Evolutionary conservation across 2,113 vertebrate species (phyloP).

Genomic region (Rhizomys pruinosus): DNA sequence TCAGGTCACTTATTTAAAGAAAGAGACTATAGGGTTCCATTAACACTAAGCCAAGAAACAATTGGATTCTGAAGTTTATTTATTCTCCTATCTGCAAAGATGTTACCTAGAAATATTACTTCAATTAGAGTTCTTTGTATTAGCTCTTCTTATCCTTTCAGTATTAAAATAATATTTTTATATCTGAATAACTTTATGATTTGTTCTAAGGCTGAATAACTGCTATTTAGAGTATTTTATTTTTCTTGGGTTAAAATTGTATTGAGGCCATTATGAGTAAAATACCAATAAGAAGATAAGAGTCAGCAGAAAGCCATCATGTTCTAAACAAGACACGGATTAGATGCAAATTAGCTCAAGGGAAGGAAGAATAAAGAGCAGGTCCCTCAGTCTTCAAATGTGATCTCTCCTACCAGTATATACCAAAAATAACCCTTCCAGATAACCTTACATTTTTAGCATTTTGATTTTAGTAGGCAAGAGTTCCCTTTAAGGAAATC

Average conservation of each 20-base stretch:
- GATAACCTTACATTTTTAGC: conserved; percentile 39
- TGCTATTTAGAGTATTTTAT: conserved; percentile 36
- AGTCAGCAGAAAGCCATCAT: conserved; percentile 71
- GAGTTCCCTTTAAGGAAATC: not conserved
- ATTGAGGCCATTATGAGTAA: conserved; percentile 67
- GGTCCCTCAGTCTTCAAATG: not conserved
- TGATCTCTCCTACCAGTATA: not conserved
- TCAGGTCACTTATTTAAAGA: conserved; percentile 73
- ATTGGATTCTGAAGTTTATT: conserved; percentile 68
- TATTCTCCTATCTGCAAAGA: conserved; percentile 65
- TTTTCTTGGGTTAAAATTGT: conserved; percentile 71
- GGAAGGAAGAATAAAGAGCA: not conserved
- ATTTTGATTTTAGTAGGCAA: conserved; percentile 55
- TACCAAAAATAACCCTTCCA: conserved; percentile 13
- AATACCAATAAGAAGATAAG: conserved; percentile 83
- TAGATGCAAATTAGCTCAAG: conserved; percentile 79
- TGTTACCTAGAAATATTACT: conserved; percentile 66
- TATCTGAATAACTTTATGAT: conserved; percentile 68
- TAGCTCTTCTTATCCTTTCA: conserved; percentile 58
- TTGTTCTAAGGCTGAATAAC: conserved; percentile 18
- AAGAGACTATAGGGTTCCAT: conserved; percentile 61
- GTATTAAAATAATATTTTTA: conserved; percentile 73
- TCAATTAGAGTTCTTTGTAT: conserved; percentile 63
- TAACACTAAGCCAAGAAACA: conserved; percentile 65
- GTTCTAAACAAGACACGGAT: conserved; percentile 72